Conservation (phyloP, 2,888 invertebrate species). For the Cosmia trapezina region DNA sequence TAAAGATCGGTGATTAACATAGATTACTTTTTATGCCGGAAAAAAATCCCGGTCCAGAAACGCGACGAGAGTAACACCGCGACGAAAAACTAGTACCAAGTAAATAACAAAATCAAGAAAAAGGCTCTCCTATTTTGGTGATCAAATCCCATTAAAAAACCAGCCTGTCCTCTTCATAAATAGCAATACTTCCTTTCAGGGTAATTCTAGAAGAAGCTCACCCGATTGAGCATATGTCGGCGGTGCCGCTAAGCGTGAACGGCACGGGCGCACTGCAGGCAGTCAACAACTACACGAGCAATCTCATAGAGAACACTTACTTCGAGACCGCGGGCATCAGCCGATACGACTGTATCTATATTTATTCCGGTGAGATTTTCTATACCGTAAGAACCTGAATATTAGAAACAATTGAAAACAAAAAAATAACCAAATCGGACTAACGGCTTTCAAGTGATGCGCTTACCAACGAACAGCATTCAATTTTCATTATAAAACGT, state of each 20-base stretch:
- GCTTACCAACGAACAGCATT: no score
- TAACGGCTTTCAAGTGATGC: no score
- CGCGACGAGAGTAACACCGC: neutral
- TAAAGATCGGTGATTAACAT: neutral
- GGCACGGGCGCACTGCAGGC: constrained; percentile 42
- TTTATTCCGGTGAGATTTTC: constrained; percentile 84
- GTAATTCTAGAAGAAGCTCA: constrained; percentile 89
- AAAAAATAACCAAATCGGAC: no score
- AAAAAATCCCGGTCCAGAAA: neutral
- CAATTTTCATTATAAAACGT: no score
- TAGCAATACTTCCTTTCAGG: constrained; percentile 78
- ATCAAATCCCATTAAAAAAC: neutral
- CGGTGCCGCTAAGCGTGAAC: constrained; percentile 47
- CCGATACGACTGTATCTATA: constrained; percentile 87
- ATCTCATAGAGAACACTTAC: constrained; percentile 71
- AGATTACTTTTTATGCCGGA: no score
- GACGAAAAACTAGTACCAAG: neutral
- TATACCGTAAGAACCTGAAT: no score
- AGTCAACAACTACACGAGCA: constrained; percentile 65
- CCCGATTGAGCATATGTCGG: constrained; percentile 61
- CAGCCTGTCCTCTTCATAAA: neutral
- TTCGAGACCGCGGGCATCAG: constrained; percentile 69
- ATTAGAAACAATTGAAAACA: no score
- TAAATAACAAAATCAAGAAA: neutral
- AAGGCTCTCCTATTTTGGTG: neutral